Percentiles rank a stretch among this genome's conserved stretches.
phyloP scores from a whole-genome alignment of 2,797 vertebrate genomes.

The Gastrophryne carolinensis region DNA sequence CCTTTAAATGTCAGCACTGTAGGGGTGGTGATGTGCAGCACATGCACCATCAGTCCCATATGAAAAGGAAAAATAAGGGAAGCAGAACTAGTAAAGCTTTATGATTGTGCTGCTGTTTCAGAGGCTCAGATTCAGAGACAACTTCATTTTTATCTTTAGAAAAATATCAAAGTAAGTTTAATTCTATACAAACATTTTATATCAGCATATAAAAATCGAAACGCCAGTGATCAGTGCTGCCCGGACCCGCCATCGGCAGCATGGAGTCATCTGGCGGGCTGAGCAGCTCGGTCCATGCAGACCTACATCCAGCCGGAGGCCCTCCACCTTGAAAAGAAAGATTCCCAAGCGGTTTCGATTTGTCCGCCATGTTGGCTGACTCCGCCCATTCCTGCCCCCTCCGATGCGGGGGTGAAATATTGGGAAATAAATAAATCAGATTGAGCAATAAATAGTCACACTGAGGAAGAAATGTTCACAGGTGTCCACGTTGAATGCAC shows the following conservation, averaged over 20 bases:
- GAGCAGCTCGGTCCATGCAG: neutral
- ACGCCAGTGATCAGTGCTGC: neutral
- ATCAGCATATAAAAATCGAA: neutral
- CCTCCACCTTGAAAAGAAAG: neutral
- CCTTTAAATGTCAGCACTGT: no score
- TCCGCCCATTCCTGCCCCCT: neutral
- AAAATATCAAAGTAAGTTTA: neutral
- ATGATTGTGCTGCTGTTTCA: no score
- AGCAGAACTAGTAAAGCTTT: no score
- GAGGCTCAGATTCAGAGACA: no score
- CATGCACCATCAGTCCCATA: no score
- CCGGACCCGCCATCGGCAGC: neutral
- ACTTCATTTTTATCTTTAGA: neutral
- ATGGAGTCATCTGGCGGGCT: neutral
- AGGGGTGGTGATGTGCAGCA: no score
- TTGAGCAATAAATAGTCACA: conserved; percentile 18
- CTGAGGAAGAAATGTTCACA: neutral
- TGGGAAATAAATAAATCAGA: conserved; percentile 26
- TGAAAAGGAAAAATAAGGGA: no score
- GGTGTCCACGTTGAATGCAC: neutral
- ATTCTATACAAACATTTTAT: neutral
- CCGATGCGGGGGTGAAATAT: neutral
- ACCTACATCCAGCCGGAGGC: neutral
- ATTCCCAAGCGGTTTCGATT: neutral
- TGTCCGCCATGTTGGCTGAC: neutral